These are phyloP conservation scores for Monochamus saltuarius DNA, from an alignment of 1,140 invertebrate genomes.

Conservation along the genomic window DNA sequence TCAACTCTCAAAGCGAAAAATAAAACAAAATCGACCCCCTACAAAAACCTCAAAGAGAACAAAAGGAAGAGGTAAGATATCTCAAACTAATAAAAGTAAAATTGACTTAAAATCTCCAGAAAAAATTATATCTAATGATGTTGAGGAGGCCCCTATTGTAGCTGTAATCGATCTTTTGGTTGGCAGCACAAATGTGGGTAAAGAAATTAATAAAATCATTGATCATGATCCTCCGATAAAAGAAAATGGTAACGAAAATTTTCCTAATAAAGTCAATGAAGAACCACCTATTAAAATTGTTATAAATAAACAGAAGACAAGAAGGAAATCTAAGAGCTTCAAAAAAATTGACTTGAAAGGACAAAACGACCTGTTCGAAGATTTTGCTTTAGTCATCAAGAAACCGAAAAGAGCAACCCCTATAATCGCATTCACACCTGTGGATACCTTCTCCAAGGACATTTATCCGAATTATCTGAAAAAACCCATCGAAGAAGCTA, in stretches of 20 bases:
- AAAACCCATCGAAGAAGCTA: neutral
- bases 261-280: no score
- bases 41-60: no score
- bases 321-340: conserved; percentile 33
- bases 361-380: conserved; percentile 30
- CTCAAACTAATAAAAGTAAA: no score
- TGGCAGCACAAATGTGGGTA: neutral
- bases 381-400: conserved; percentile 36
- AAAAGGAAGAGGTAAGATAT: no score
- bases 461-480: conserved; percentile 1
- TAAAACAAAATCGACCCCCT: no score
- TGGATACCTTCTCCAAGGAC: conserved; percentile 10
- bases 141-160: neutral
- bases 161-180: neutral
- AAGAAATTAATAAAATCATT: conserved; percentile 3
- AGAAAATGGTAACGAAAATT: no score
- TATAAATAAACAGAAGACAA: conserved; percentile 24
- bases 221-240: neutral
- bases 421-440: conserved; percentile 10
- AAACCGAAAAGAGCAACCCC: conserved; percentile 30
- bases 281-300: conserved; percentile 17
- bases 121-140: conserved; percentile 1
- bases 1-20: no score
- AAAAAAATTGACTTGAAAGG: conserved; percentile 26
- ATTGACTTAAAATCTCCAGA: neutral